Base-by-base conservation (phyloP, 2,797 vertebrate species). In the Myotis pilosus region DNA sequence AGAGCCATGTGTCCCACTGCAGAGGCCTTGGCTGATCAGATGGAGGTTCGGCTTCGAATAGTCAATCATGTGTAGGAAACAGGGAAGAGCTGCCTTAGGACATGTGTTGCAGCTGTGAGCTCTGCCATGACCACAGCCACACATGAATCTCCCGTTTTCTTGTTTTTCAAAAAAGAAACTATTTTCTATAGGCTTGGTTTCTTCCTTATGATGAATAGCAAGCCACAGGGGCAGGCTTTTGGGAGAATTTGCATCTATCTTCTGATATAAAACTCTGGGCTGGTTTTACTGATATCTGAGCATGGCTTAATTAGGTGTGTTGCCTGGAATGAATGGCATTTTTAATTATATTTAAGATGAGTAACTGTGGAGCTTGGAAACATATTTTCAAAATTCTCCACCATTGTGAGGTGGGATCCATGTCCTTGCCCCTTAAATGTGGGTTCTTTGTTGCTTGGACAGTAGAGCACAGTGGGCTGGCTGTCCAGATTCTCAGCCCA, bases 41-140 rank as follows among this genome's bases (percentile, higher is more conserved):
- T 1, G 36, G 57, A 64, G 68, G 44, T 17, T 19, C 5, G 0
- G 75, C 75, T 25, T 3, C 1, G 8, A 22, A 17, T 5, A 20
- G 23, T 13, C 75, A 9, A 1, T 62, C 22, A 6, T 2, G 15
- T 30, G 38, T 6, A 25, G 86, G 41, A 44, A 49, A 8, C 3
- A 16, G 9, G 22, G 49, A 41, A 8, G 44, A 20, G 17, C 25
- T 0, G 0, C 30, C 30, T 0, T 0, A 10, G 47, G 38, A 62
- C 10, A 3, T 1, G 17, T 1, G 22, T n/a, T 8, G 17, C 36
- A 30, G 23, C 62, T 7, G 15, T 7, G 28, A 0, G 8, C 62
- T 53, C 84, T 2, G 4, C 51, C 16, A 2, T 3, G 0, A 4
- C 36, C 0, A 3, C 9, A 0, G 3, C 8, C 0, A 0, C 79